phyloP scores from a whole-genome alignment of 1,140 invertebrate species.

The Eupristina koningsbergeri region DNA sequence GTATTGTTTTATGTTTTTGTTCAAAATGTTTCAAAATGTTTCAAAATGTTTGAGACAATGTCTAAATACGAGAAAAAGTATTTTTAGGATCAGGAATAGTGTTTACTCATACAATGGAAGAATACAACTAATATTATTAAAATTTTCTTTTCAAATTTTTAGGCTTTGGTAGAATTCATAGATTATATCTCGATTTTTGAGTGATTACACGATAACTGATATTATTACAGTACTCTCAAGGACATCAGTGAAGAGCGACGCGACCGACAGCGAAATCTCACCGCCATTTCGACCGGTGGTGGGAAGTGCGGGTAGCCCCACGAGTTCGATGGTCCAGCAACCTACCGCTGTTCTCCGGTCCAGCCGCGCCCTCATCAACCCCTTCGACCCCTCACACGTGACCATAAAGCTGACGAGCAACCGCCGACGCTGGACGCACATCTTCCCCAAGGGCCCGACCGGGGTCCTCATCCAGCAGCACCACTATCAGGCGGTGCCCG shows the following conservation, averaged over 20 bases:
- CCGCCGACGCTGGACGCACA: slow-evolving; percentile 96
- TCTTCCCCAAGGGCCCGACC: slow-evolving; percentile 95
- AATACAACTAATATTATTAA: no score
- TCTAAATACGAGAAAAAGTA: no score
- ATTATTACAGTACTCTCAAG: slow-evolving; percentile 47
- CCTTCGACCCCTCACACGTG: slow-evolving; percentile 97
- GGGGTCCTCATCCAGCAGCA: slow-evolving; percentile 93
- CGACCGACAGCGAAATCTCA: slow-evolving; percentile 73
- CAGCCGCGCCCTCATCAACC: slow-evolving; percentile 90
- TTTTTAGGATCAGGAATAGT: no score
- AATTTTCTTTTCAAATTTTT: no score
- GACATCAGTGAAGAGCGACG: slow-evolving; percentile 65
- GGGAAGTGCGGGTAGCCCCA: slow-evolving; percentile 74
- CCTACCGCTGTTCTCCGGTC: slow-evolving; percentile 72
- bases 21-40: no score
- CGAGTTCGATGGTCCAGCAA: slow-evolving; percentile 54
- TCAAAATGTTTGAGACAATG: no score
- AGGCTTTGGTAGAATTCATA: no score
- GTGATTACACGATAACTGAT: no score
- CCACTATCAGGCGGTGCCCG: slow-evolving; percentile 89
- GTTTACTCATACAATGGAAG: no score
- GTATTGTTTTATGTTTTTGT: no score
- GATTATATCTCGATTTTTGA: no score
- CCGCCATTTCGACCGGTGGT: slow-evolving; percentile 74
- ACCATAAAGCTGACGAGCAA: slow-evolving; percentile 98